These are phyloP conservation scores for Agelas oroides DNA, from an alignment of 37 sponge, comb jelly and placozoan species.

Conservation along the genomic window DNA sequence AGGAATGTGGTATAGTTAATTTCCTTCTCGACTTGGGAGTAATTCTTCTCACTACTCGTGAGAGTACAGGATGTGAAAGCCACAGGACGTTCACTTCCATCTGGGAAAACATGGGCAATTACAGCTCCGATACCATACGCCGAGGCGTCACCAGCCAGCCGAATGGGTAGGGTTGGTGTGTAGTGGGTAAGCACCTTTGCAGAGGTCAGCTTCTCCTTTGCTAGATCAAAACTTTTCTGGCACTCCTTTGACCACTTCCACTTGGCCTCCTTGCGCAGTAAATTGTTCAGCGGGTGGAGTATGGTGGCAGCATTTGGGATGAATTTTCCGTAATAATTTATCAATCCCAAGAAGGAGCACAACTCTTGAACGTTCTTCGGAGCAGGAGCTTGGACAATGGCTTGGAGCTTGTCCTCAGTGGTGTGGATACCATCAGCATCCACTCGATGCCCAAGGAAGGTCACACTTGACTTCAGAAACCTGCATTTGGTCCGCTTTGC, in stretches of 20 bases:
- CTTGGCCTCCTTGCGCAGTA: neutral
- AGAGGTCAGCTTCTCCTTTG: neutral
- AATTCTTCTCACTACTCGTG: neutral
- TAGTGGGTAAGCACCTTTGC: neutral
- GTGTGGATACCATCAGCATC: conserved; percentile 9
- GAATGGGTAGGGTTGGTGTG: neutral
- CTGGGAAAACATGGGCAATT: neutral
- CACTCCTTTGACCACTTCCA: conserved; percentile 13
- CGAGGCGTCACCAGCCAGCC: conserved; percentile 1
- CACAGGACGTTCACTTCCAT: conserved; percentile 11
- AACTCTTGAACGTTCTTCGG: conserved; percentile 1
- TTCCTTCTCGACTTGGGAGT: conserved; percentile 2
- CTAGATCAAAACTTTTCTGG: neutral
- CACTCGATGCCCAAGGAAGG: neutral
- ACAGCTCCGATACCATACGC: conserved; percentile 8
- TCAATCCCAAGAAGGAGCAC: conserved; percentile 11
- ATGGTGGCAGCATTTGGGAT: neutral
- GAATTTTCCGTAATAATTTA: conserved; percentile 5
- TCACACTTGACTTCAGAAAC: neutral
- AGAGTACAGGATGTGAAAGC: neutral
- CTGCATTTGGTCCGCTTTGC: neutral
- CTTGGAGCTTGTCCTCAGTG: conserved; percentile 1
- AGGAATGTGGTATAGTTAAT: no score
- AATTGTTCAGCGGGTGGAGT: neutral
- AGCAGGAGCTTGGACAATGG: neutral